phyloP scores from a whole-genome alignment of 2,888 invertebrate genomes.

The Sialis fuliginosa region DNA sequence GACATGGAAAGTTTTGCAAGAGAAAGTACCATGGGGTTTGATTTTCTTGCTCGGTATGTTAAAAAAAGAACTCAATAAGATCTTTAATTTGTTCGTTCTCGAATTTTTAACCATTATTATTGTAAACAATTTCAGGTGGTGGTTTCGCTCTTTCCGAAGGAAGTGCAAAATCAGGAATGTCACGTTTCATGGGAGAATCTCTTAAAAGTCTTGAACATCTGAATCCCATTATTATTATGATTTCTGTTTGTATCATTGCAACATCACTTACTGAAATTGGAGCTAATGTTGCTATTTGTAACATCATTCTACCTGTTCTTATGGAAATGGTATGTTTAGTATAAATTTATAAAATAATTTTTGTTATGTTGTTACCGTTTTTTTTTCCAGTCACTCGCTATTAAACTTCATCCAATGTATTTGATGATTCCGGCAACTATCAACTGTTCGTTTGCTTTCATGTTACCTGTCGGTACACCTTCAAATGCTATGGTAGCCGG shows the following conservation, averaged over 20 bases:
- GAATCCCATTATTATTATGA: constrained; percentile 43
- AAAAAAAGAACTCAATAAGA: neutral
- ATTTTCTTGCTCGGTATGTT: constrained; percentile 56
- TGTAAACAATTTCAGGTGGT: constrained; percentile 35
- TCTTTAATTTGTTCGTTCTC: neutral
- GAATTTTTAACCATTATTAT: neutral
- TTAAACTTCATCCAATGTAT: constrained; percentile 53
- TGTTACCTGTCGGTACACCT: constrained; percentile 87
- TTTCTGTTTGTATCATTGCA: constrained; percentile 60
- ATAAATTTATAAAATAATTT: neutral
- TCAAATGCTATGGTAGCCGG: constrained; percentile 88
- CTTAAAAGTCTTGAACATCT: constrained; percentile 45
- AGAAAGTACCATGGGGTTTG: constrained; percentile 81
- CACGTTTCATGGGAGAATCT: constrained; percentile 52
- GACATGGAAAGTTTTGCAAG: constrained; percentile 70
- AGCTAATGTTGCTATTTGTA: constrained; percentile 80
- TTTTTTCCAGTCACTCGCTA: constrained; percentile 41
- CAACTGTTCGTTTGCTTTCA: constrained; percentile 83
- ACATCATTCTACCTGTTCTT: constrained; percentile 69
- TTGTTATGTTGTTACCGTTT: constrained; percentile 7
- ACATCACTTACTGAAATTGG: constrained; percentile 78
- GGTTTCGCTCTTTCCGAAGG: constrained; percentile 85
- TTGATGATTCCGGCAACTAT: constrained; percentile 79
- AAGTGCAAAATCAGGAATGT: constrained; percentile 62
- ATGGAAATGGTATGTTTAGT: constrained; percentile 47